Evolutionary conservation across 1,140 invertebrate species (phyloP), one percentile per base, ranked within the genome.

Genomic region (Panagrolaimus sp.): DNA sequence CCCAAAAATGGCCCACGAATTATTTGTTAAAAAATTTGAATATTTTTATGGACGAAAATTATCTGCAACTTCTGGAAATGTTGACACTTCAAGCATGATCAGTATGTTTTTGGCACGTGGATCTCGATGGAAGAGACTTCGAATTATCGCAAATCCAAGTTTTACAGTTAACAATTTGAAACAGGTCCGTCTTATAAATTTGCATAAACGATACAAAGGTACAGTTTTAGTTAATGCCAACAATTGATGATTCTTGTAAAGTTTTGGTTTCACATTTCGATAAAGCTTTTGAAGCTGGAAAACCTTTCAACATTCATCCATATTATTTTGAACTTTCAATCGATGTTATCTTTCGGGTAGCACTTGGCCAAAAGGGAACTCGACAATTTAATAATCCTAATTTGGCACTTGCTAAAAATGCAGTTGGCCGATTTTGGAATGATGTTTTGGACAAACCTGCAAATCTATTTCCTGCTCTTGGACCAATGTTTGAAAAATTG

Each of bases 21-120:
- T 86, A 14, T 84, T 86, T 62, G 75, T 85, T 26, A 85, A 85
- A 70, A 84, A 86, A 71, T 86, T 86, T 74, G 83, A 84, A 44
- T 78, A 80, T 69, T 86, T 86, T 75, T 83, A 85, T 70, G 84
- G 82, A 32, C 70, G 85, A 81, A 58, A 26, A n/a, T 12, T 26
- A 21, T 21, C 52, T 4, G 28, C 28, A 26, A 26, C 17, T 0
- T 58, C 28, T 17, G 75, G 75, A 17, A 47, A 77, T 66, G 62
- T 71, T 12, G 75, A 77, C 52, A 73, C 15, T n/a, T 52, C 69
- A 21, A 28, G 15, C 0, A 32, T 43, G 7, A 65, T 73, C 6
- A 73, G 74, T 28, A 17, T 84, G 15, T 78, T 84, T 58, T 64
- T 68, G 24, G 71, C 79, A 6, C 69, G 64, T 17, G 83, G 83